phyloP scores from a whole-genome alignment of 2,888 invertebrate species.

The Merodon equestris region DNA sequence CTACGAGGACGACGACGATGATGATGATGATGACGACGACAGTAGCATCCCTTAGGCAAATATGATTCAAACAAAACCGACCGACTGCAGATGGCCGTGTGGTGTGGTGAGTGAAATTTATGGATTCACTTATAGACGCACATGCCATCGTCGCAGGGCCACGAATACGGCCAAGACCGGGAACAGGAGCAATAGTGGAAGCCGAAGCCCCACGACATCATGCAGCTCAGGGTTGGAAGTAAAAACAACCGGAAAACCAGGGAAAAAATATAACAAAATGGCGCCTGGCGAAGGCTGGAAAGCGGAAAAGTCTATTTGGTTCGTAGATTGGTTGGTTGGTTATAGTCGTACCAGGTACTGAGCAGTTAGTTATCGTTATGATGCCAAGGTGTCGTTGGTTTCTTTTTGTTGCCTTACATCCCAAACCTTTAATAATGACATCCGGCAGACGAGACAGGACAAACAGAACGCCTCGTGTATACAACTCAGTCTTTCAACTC shows the following conservation, averaged over 20 bases:
- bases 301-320: conserved; percentile 45
- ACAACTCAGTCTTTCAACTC: conserved; percentile 16
- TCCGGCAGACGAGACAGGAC: conserved; percentile 56
- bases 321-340: conserved; percentile 42
- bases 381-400: conserved; percentile 26
- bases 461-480: conserved; percentile 27
- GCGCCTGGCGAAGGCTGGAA: conserved; percentile 19
- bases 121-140: conserved; percentile 54
- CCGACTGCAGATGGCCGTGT: too few species aligned
- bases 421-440: conserved; percentile 57
- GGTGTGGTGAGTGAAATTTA: conserved; percentile 41
- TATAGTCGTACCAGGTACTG: not conserved
- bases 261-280: conserved; percentile 24
- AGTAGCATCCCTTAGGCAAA: conserved; percentile 48
- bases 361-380: not conserved
- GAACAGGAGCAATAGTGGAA: conserved; percentile 6
- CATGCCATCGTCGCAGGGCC: not conserved
- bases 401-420: conserved; percentile 8
- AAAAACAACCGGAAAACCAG: conserved; percentile 7
- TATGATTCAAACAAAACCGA: conserved; percentile 26
- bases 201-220: not conserved
- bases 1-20: too few species aligned
- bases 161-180: too few species aligned
- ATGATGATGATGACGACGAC: not conserved
- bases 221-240: conserved; percentile 3